A percentile compares a stretch with the other conserved stretches of the same genome.
Evolutionary conservation across 2,888 invertebrate genomes (phyloP).

Genomic region (Thymelicus acteon): DNA sequence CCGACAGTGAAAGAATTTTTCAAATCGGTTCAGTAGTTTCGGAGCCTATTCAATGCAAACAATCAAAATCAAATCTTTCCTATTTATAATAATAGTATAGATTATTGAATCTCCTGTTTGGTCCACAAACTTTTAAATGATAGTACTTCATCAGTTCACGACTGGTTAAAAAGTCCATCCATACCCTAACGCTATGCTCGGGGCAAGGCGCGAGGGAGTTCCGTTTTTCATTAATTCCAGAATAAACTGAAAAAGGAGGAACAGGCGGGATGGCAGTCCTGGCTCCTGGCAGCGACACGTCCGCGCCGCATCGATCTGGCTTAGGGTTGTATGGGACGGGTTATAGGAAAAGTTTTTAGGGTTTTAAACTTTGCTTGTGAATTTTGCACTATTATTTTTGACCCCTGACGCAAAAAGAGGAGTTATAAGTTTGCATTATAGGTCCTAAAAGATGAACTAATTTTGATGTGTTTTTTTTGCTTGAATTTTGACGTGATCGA

Average conservation of each 20-base stretch:
- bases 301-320: constrained; percentile 26
- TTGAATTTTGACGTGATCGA: no score
- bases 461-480: no score
- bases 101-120: neutral
- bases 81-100: no score
- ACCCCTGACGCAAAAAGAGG: no score
- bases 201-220: neutral
- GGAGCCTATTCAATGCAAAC: no score
- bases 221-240: constrained; percentile 33
- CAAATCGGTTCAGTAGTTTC: no score
- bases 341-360: neutral
- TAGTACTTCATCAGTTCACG: neutral
- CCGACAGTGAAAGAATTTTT: no score
- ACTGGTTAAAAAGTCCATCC: constrained; percentile 10
- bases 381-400: no score
- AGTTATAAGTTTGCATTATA: no score
- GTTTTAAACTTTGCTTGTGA: neutral
- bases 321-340: constrained; percentile 14
- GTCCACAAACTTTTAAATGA: neutral
- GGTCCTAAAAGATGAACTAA: no score
- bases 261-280: constrained; percentile 7
- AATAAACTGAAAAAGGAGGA: constrained; percentile 26
- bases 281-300: constrained; percentile 16
- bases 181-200: neutral
- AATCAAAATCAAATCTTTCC: no score